Evolutionary conservation across 2,113 vertebrate genomes (phyloP).

Genomic region (Dasyornis broadbenti): DNA sequence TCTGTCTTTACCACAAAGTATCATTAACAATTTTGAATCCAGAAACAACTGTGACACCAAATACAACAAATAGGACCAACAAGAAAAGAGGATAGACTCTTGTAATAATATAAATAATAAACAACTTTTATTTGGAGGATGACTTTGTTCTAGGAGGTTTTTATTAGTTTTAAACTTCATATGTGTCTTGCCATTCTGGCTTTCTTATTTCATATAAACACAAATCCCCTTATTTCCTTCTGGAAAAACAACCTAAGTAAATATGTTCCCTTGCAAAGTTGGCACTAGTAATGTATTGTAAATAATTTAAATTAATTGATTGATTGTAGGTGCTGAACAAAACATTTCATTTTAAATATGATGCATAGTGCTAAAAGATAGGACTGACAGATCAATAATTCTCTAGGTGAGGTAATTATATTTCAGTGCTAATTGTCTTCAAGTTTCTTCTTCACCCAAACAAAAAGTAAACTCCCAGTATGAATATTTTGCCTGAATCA

Average conservation of each 20-base stretch:
- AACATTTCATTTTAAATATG: slow-evolving; percentile 29
- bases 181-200: neutral
- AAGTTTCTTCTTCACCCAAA: slow-evolving; percentile 10
- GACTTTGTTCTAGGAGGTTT: neutral
- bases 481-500: neutral
- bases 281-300: neutral
- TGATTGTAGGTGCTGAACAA: neutral
- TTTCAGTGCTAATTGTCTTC: slow-evolving; percentile 43
- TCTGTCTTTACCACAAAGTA: neutral
- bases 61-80: neutral
- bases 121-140: neutral
- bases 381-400: slow-evolving; percentile 51
- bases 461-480: neutral
- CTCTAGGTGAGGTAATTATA: slow-evolving; percentile 29
- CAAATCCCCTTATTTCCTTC: neutral
- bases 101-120: neutral
- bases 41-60: neutral
- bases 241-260: neutral
- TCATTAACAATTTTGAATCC: neutral
- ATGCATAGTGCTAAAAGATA: slow-evolving; percentile 14
- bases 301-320: slow-evolving; percentile 29
- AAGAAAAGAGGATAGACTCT: neutral
- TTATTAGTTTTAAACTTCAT: neutral
- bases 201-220: neutral
- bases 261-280: neutral